phyloP scores from a whole-genome alignment of 37 sponge, comb jelly and placozoan species.

The Theonella swinhoei region DNA sequence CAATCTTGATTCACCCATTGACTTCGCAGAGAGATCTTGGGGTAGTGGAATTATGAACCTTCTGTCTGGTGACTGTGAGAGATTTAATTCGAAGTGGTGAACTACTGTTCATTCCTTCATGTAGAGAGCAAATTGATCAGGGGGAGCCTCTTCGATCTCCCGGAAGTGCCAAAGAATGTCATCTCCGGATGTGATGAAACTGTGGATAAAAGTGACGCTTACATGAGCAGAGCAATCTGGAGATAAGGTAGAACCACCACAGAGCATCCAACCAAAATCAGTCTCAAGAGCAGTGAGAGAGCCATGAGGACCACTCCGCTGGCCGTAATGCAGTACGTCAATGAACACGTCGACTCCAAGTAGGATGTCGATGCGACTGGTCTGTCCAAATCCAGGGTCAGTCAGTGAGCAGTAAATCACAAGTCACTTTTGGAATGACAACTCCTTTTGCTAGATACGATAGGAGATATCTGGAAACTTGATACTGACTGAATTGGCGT shows the following conservation, averaged over 20 bases:
- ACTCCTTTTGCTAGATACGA: conserved; percentile 22
- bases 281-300: conserved; percentile 37
- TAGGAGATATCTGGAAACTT: conserved; percentile 24
- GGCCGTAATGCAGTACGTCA: conserved; percentile 42
- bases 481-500: conserved; percentile 29
- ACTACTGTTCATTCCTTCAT: conserved; percentile 42
- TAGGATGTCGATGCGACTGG: conserved; percentile 40
- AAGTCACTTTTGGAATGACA: conserved; percentile 33
- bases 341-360: conserved; percentile 41
- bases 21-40: conserved; percentile 10
- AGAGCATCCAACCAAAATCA: conserved; percentile 49
- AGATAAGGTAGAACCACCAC: conserved; percentile 30
- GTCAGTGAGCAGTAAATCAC: conserved; percentile 41
- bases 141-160: conserved; percentile 53
- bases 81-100: conserved; percentile 37
- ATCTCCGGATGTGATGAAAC: conserved; percentile 20
- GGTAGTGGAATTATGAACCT: conserved; percentile 52
- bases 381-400: conserved; percentile 41
- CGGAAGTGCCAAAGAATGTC: conserved; percentile 51
- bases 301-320: conserved; percentile 50
- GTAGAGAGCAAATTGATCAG: conserved; percentile 21
- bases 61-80: conserved; percentile 13
- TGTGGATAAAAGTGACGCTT: conserved; percentile 24
- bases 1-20: conserved; percentile 51
- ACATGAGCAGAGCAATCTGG: neutral